These are phyloP conservation scores for Labeo calbasu DNA, from an alignment of 2,797 vertebrate species.

Conservation along the genomic window DNA sequence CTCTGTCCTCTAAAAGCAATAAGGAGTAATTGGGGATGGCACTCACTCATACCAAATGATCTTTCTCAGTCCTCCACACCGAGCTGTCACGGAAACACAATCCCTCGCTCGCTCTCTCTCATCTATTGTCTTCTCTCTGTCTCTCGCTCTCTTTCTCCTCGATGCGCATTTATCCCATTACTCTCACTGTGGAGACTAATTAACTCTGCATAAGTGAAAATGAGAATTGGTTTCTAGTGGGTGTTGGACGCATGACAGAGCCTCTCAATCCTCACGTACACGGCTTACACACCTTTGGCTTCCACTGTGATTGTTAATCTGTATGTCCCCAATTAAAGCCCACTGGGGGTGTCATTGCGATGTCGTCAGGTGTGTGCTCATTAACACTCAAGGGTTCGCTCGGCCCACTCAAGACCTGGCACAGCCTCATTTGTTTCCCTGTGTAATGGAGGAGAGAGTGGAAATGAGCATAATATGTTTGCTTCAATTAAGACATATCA, in stretches of 20 bases:
- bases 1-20: slow-evolving; percentile 62
- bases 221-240: slow-evolving; percentile 55
- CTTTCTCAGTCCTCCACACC: slow-evolving; percentile 49
- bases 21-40: slow-evolving; percentile 63
- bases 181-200: slow-evolving; percentile 54
- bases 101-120: slow-evolving; percentile 23
- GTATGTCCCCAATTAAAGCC: slow-evolving; percentile 52
- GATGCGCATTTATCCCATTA: slow-evolving; percentile 53
- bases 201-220: slow-evolving; percentile 63
- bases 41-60: slow-evolving; percentile 61
- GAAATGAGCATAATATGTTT: slow-evolving; percentile 34
- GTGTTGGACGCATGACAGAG: slow-evolving; percentile 44
- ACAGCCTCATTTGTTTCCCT: slow-evolving; percentile 12
- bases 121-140: slow-evolving; percentile 12
- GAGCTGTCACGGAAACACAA: slow-evolving; percentile 48
- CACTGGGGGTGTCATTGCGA: slow-evolving; percentile 11
- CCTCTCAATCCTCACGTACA: slow-evolving; percentile 14
- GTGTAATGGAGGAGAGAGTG: slow-evolving; percentile 17
- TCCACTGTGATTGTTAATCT: slow-evolving; percentile 48
- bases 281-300: slow-evolving; percentile 40
- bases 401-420: slow-evolving; percentile 14
- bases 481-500: slow-evolving; percentile 7
- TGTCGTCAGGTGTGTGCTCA: slow-evolving; percentile 50
- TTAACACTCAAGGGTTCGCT: slow-evolving; percentile 45
- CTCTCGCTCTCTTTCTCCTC: slow-evolving; percentile 26